Percentiles rank a stretch among this genome's conserved stretches.
These are phyloP conservation scores for Catharus ustulatus DNA, from an alignment of 2,797 vertebrate species.

Conservation along the genomic window DNA sequence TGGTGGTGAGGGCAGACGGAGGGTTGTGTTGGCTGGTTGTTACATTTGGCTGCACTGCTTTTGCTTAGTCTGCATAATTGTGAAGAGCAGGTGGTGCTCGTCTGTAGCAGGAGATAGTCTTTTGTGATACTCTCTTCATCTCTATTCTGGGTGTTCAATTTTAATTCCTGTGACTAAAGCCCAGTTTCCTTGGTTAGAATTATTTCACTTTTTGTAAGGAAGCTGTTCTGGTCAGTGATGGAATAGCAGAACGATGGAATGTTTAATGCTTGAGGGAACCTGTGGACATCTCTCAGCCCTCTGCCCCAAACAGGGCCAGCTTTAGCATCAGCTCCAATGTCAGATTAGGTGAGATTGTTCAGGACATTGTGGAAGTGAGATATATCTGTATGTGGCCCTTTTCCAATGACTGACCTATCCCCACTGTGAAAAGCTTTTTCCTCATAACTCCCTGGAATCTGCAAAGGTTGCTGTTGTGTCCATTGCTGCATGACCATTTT, in stretches of 20 bases:
- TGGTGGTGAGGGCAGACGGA: background rate
- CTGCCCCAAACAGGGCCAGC: background rate
- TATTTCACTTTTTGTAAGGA: background rate
- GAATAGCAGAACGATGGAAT: background rate
- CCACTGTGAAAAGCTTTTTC: background rate
- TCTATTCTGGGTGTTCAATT: background rate
- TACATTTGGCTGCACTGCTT: background rate
- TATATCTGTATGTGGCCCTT: fast-evolving
- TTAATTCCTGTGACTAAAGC: background rate
- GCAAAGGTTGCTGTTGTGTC: background rate
- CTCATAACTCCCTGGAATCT: background rate
- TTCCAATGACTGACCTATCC: background rate
- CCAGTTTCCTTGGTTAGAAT: background rate
- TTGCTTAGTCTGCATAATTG: background rate
- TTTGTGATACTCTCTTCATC: background rate
- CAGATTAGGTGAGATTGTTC: background rate
- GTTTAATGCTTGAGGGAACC: background rate
- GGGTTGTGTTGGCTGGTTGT: background rate
- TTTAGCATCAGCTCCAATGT: background rate
- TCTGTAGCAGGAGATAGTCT: background rate
- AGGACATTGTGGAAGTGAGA: background rate
- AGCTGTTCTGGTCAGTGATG: background rate
- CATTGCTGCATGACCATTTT: background rate
- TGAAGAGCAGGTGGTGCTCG: background rate
- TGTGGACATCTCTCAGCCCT: background rate